phyloP scores from a whole-genome alignment of 2,113 vertebrate genomes.

The Neotragus moschatus region DNA sequence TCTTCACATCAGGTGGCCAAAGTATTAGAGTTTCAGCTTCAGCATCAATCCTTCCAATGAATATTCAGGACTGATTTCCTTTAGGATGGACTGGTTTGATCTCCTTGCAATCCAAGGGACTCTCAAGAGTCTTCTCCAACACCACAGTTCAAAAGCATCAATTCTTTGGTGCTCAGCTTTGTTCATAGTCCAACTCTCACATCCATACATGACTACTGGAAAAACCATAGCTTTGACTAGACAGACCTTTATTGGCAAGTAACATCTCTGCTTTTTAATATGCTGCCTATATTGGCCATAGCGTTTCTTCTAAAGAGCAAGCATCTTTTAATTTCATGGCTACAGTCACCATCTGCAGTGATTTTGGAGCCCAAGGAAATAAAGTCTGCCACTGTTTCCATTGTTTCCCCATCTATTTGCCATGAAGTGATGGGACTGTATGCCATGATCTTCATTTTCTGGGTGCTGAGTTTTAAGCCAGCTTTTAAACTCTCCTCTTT shows the following conservation, averaged over 20 bases:
- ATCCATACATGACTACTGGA: background rate
- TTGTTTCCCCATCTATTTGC: background rate
- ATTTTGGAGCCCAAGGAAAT: background rate
- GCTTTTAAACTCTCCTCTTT: background rate
- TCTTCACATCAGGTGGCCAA: background rate
- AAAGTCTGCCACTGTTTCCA: background rate
- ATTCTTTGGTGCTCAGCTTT: background rate
- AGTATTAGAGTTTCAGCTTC: background rate
- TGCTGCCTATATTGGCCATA: background rate
- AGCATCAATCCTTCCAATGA: background rate
- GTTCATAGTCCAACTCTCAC: background rate
- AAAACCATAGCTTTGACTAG: background rate
- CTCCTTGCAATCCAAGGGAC: background rate
- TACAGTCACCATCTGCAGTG: background rate
- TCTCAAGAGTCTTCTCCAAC: background rate
- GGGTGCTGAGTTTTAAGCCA: background rate
- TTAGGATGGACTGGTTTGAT: background rate
- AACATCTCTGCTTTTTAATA: background rate
- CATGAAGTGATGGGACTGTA: background rate
- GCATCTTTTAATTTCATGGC: background rate
- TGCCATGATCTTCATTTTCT: background rate
- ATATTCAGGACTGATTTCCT: background rate
- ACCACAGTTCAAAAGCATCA: background rate
- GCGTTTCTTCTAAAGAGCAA: background rate
- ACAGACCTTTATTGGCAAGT: background rate